These are phyloP conservation scores for Drosophila sproati DNA, from an alignment of 1,140 invertebrate species.

Conservation along the genomic window DNA sequence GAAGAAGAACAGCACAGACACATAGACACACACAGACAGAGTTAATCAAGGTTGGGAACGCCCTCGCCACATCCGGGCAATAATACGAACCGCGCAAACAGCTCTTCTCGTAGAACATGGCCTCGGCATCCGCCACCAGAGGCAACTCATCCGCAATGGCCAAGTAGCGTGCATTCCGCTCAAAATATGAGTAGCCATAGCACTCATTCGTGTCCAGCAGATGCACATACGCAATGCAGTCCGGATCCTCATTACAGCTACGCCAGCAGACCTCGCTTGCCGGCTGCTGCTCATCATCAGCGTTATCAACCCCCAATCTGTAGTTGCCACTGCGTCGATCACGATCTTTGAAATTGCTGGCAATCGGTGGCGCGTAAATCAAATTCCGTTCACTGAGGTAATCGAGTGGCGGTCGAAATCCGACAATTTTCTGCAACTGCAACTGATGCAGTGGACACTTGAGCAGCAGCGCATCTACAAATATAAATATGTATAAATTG, in stretches of 20 bases:
- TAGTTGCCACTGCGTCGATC: slow-evolving; percentile 53
- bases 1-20: neutral
- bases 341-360: slow-evolving; percentile 62
- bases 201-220: slow-evolving; percentile 84
- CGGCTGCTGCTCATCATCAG: slow-evolving; percentile 83
- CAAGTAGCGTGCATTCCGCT: slow-evolving; percentile 62
- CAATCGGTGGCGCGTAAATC: slow-evolving; percentile 59
- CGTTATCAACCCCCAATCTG: slow-evolving; percentile 17
- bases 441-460: slow-evolving; percentile 81
- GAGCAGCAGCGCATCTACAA: slow-evolving; percentile 66
- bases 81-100: slow-evolving; percentile 80
- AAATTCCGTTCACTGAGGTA: slow-evolving; percentile 66
- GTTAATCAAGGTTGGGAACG: slow-evolving; percentile 27
- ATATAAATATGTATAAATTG: slow-evolving; percentile 10
- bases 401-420: slow-evolving; percentile 76
- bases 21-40: neutral
- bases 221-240: slow-evolving; percentile 85
- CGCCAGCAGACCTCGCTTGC: slow-evolving; percentile 85
- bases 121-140: slow-evolving; percentile 82
- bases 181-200: slow-evolving; percentile 83
- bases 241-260: slow-evolving; percentile 83
- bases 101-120: slow-evolving; percentile 85
- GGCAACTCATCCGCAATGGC: slow-evolving; percentile 76
- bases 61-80: slow-evolving; percentile 28
- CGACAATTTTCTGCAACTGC: slow-evolving; percentile 83